Evolutionary conservation across 1,140 invertebrate species (phyloP), one percentile per base, ranked within the genome.

Genomic region (Drosophila cardini): DNA sequence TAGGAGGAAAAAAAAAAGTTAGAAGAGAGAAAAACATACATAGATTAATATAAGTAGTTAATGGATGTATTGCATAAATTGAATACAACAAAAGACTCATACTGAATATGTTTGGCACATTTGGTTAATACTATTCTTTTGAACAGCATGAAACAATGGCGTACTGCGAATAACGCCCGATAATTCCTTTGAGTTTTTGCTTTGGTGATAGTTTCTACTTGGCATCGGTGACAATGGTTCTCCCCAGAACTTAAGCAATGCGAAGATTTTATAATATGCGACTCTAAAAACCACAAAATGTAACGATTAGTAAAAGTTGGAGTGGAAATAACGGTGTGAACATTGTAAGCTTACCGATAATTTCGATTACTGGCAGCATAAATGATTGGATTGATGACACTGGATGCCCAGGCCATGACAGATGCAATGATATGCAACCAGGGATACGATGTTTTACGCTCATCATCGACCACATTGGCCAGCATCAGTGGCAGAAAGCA

Each of bases 401-500:
- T 95, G 0, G 96, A 97, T 1, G 96, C 96, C 97, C 97, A 98
- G 0, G 96, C 96, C 53, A 97, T 92, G 26, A 97, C 95, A 0
- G 96, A 97, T 0, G 96, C 96, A 30, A 97, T 92, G 9, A 97
- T 94, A 84, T 97, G 96, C 0, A 97, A 78, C 85, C 94, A 94
- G 8, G 96, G 96, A 76, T 95, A 95, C 1, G 92, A 93, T 45
- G 95, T 94, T 21, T 95, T 91, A 4, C 90, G 75, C 45, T 92
- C 94, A 80, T 97, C 96, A 90, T 97, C 96, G 42, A 96, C 94
- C 10, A 97, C 96, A 91, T 97, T 98, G 78, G 96, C 96, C 50
- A 97, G 93, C 95, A 97, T 97, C 38, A 97, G 93, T 0, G 97
- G 97, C 57, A 97, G 93, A 92, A 97, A 98, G 83, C 96, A 97